These are phyloP conservation scores for Tapera naevia DNA, from an alignment of 2,797 vertebrate genomes.

Conservation along the genomic window DNA sequence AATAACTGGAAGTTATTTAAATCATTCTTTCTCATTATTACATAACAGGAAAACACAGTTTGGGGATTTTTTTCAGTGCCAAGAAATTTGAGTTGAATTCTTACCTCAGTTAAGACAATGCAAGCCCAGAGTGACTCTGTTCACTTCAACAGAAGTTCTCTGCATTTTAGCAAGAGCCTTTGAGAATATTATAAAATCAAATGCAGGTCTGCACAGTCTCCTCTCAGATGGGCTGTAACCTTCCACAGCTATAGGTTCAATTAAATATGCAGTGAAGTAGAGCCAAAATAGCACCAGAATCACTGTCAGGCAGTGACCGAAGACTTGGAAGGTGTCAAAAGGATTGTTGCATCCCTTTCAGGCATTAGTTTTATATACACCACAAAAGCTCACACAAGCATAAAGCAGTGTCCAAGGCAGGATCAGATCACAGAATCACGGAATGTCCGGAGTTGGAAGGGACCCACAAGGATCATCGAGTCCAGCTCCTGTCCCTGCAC, in stretches of 20 bases:
- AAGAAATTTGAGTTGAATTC: background rate
- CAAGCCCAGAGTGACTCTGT: background rate
- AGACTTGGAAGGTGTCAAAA: background rate
- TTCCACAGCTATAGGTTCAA: background rate
- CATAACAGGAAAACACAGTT: background rate
- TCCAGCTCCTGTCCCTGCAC: too few species aligned
- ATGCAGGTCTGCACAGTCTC: background rate
- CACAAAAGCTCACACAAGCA: background rate
- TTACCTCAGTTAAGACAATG: background rate
- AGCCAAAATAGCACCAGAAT: background rate
- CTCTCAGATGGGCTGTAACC: background rate
- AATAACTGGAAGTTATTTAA: background rate
- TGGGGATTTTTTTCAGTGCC: background rate
- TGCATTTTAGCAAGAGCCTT: background rate
- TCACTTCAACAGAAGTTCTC: background rate
- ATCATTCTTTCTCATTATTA: background rate
- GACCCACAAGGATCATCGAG: too few species aligned
- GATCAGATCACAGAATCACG: background rate
- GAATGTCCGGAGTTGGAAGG: too few species aligned
- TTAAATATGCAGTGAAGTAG: background rate
- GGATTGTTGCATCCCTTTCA: background rate
- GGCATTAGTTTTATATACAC: accelerated
- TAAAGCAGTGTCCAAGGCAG: background rate
- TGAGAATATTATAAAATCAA: background rate
- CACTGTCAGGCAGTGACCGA: background rate